Evolutionary conservation across 2,797 vertebrate genomes (phyloP).

Genomic region (Arrhamphus sclerolepis): DNA sequence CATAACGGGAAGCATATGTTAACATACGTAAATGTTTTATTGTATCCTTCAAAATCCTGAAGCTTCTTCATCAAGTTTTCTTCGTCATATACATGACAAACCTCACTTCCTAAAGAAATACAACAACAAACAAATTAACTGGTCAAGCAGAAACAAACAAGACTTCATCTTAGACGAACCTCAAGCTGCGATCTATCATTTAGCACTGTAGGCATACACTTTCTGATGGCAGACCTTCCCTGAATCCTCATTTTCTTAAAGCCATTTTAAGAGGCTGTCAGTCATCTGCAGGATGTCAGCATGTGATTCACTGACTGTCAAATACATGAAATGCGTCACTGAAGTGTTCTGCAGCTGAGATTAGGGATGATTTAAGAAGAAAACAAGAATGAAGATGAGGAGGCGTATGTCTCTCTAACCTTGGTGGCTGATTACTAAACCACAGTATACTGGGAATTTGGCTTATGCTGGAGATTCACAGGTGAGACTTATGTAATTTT

Average conservation of each 20-base stretch:
- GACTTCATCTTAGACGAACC: too few relatives aligned
- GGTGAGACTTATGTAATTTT: constrained; percentile 35
- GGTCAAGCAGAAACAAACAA: too few relatives aligned
- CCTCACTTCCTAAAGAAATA: too few relatives aligned
- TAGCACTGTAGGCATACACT: constrained; percentile 8
- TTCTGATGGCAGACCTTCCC: constrained; percentile 8
- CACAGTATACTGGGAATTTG: constrained; percentile 13
- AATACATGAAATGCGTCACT: constrained; percentile 21
- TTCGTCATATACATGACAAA: too few relatives aligned
- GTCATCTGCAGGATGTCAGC: constrained; percentile 44
- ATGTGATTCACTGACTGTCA: constrained; percentile 45
- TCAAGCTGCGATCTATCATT: constrained; percentile 33
- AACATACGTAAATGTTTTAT: too few relatives aligned
- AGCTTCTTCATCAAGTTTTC: too few relatives aligned
- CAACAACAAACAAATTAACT: too few relatives aligned
- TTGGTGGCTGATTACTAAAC: constrained; percentile 43
- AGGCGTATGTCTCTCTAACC: constrained; percentile 31
- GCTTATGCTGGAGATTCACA: constrained; percentile 29
- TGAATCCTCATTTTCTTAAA: constrained; percentile 23
- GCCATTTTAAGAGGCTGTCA: constrained; percentile 27
- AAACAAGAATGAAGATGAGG: constrained; percentile 32
- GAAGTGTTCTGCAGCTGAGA: constrained; percentile 25
- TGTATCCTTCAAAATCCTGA: too few relatives aligned
- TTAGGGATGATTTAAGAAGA: constrained; percentile 35
- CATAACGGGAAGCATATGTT: too few relatives aligned